Evolutionary conservation across 2,113 vertebrate genomes (phyloP).

Genomic region (Narcine bancroftii): DNA sequence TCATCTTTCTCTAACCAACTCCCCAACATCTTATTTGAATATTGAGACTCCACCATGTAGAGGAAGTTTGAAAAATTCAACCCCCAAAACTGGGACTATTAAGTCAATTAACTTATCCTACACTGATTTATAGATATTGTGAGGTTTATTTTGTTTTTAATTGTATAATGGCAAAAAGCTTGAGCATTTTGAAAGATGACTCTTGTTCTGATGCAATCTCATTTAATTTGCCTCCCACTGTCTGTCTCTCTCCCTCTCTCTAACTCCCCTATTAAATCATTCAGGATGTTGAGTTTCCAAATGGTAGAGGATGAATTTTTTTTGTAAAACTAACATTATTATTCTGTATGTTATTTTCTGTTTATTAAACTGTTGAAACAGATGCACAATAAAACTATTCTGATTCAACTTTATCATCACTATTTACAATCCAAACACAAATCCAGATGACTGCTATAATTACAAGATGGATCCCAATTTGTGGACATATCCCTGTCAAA

Average conservation of each 20-base stretch:
- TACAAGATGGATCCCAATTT: background rate
- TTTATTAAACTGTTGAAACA: background rate
- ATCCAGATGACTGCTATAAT: background rate
- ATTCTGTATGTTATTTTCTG: background rate
- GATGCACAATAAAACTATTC: background rate
- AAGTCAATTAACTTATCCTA: no score
- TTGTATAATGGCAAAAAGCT: no score
- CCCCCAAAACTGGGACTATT: no score
- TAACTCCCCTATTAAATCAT: background rate
- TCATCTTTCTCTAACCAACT: background rate
- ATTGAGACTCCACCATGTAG: background rate
- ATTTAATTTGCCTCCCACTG: no score
- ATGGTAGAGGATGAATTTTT: background rate
- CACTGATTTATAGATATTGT: no score
- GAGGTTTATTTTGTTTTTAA: no score
- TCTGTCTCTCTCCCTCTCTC: no score
- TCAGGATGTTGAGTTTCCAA: background rate
- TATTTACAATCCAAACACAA: background rate
- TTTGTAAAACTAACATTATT: background rate
- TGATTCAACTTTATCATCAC: background rate
- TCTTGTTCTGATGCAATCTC: no score
- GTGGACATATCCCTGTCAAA: background rate
- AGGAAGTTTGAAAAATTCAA: background rate
- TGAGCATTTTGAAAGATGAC: no score
- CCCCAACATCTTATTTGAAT: background rate